Evolutionary conservation across 2,113 vertebrate genomes (phyloP).

Genomic region (Rhabdomys dilectus): DNA sequence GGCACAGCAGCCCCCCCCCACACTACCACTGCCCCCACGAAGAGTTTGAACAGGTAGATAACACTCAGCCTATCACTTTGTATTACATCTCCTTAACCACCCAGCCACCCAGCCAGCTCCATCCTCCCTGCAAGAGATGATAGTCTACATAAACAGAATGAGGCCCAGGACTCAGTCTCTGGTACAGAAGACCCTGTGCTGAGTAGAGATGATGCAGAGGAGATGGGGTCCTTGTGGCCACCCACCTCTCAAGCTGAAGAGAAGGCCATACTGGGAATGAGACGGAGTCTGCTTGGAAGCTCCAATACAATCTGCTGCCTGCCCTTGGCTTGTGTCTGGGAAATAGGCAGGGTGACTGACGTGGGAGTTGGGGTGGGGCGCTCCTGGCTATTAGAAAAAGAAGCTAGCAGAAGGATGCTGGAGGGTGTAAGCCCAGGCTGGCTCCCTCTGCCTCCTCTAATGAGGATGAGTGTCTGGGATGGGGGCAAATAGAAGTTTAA

Average conservation of each 20-base stretch:
- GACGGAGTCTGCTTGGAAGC: rapidly evolving
- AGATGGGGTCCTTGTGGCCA: background rate
- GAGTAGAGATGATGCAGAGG: rapidly evolving
- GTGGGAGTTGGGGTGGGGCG: too few relatives aligned
- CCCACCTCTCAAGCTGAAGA: background rate
- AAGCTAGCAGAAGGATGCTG: background rate
- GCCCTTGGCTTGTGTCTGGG: background rate
- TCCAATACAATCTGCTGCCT: rapidly evolving
- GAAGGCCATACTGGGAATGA: rapidly evolving
- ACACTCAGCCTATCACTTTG: background rate
- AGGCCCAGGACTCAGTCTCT: background rate
- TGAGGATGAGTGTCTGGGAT: background rate
- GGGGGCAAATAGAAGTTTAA: background rate
- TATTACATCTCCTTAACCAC: background rate
- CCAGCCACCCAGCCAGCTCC: rapidly evolving
- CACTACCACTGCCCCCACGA: rapidly evolving
- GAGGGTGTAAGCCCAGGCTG: background rate
- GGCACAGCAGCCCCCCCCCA: rapidly evolving
- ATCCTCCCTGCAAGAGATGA: background rate
- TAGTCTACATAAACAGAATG: background rate
- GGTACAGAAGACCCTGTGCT: background rate
- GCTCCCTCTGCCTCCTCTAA: background rate
- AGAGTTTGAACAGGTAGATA: background rate
- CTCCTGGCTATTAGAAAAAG: background rate
- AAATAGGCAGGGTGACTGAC: background rate